Base-by-base conservation (phyloP, 2,888 invertebrate species). In the Drosophila incognita region DNA sequence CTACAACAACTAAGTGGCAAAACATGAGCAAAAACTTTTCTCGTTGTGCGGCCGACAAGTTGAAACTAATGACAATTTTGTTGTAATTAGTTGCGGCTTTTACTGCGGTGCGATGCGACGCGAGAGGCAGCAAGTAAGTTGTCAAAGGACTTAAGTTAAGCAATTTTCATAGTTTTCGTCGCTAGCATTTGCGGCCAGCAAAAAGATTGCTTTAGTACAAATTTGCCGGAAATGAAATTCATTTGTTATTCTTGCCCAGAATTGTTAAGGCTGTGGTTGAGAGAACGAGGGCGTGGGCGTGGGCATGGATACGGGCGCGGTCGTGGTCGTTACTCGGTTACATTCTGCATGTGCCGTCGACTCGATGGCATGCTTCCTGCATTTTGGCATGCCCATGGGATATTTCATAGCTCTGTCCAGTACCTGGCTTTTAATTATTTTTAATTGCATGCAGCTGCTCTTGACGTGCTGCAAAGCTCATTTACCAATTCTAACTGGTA, bases 21-120 rank as follows among this genome's bases (percentile, higher is more conserved):
- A 89, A 89, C 86, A 86, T 87, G 89, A 87, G 80, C 86, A 87
- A 87, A 89, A 86, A 86, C 80, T 87, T 87, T 82, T 76, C 73
- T 89, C 76, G 87, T 71, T 82, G 74, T 78, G 87, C 74, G 82
- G 85, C 81, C 86, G 87, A 85, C 87, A 87, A 87, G 86, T 87
- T 86, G 88, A 83, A 89, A 89, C 87, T 87, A 87, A 87, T 89
- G 87, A 87, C 88, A 85, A 88, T 89, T 87, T 89, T 87, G 88
- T 85, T 89, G 88, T 89, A 87, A 87, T 87, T 87, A 87, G 87
- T 89, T 88, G 88, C 79, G 85, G 85, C 89, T 89, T 78, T 83
- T 78, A 72, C 76, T 60, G 72, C 76, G 79, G 68, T 75, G 71
- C 79, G 73, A 70, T 76, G 71, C 78, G 63, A 76, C 76, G 77